Conservation (phyloP, 2,888 invertebrate genomes). For the Drosophila melanocephala region DNA sequence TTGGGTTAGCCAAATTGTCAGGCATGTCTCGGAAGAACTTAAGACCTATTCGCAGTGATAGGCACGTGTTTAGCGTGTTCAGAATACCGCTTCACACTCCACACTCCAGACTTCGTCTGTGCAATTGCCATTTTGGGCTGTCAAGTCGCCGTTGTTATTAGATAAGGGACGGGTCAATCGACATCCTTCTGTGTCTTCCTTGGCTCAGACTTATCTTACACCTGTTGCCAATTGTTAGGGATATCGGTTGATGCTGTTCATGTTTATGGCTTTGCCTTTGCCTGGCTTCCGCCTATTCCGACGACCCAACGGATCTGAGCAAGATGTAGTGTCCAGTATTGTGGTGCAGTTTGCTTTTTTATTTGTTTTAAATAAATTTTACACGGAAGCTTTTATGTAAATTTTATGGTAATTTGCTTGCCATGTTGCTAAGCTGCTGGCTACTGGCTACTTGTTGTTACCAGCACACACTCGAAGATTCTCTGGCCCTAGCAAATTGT, state of each 20-base stretch:
- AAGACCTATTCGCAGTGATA: slow-evolving; percentile 63
- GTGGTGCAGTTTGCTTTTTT: slow-evolving; percentile 52
- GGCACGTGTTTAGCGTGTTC: slow-evolving; percentile 57
- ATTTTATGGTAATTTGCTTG: slow-evolving; percentile 75
- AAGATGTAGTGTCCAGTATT: slow-evolving; percentile 62
- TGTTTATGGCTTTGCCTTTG: slow-evolving; percentile 69
- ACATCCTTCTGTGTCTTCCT: slow-evolving; percentile 51
- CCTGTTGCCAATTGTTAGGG: slow-evolving; percentile 75
- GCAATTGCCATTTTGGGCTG: slow-evolving; percentile 49
- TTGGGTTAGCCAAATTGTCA: slow-evolving; percentile 52
- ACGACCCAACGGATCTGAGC: slow-evolving; percentile 23
- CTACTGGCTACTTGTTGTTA: slow-evolving; percentile 34
- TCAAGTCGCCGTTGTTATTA: slow-evolving; percentile 57
- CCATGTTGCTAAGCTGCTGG: slow-evolving; percentile 19
- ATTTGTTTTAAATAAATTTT: slow-evolving; percentile 79
- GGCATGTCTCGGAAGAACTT: slow-evolving; percentile 55
- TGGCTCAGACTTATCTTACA: slow-evolving; percentile 60
- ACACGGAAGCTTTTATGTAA: slow-evolving; percentile 76
- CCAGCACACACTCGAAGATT: slow-evolving; percentile 3
- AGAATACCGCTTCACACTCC: slow-evolving; percentile 45
- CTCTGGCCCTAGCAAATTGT: slow-evolving; percentile 20
- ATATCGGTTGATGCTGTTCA: slow-evolving; percentile 54
- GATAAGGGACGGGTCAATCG: slow-evolving; percentile 64
- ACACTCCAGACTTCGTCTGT: not conserved
- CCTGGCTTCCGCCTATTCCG: slow-evolving; percentile 46